Base-by-base conservation (phyloP, 2,113 vertebrate genomes). In the Chloebia gouldiae region DNA sequence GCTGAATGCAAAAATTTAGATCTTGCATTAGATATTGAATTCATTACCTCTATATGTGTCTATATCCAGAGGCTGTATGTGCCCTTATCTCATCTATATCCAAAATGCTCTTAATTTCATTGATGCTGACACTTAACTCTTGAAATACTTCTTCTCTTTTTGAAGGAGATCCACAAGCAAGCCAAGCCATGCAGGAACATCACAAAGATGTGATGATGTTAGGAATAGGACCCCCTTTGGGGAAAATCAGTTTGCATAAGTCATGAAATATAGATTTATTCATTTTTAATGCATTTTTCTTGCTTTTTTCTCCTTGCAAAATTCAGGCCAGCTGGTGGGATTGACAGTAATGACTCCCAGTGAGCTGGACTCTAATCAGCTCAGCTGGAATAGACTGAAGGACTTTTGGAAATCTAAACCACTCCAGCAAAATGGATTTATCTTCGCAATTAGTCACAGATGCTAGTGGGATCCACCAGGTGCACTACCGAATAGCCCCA, bases 311-410 rank as follows among this genome's bases (percentile, higher is more conserved):
- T 92, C 78, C 73, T 92, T 89, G 80, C 77, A 86, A 92, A 95
- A 96, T 95, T 89, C 91, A 93, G 88, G 81, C 91, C 95, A 97
- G 93, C 91, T 94, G 95, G 92, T 96, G 88, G 92, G 88, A 94
- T 96, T 94, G 93, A 95, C 90, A 93, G 87, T 96, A 96, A 97
- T 95, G 93, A 94, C 92, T 96, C 95, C 95, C 94, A 96, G 92
- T 79, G 96, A 96, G 93, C 89, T 97, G 95, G 93, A 96, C 90
- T 97, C 66, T 92, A 96, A 96, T 95, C 93, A 96, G 92, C 91
- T 96, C 93, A 94, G 90, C 91, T 96, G 92, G 96, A 97, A 80
- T 93, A 91, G 81, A 44, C 80, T 92, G 93, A 96, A 95, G 92
- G 88, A 89, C 92, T 96, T 96, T 70, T 84, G 92, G 81, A 96